Evolutionary conservation across 2,888 invertebrate species (phyloP).

Genomic region (Drosophila phalerata): DNA sequence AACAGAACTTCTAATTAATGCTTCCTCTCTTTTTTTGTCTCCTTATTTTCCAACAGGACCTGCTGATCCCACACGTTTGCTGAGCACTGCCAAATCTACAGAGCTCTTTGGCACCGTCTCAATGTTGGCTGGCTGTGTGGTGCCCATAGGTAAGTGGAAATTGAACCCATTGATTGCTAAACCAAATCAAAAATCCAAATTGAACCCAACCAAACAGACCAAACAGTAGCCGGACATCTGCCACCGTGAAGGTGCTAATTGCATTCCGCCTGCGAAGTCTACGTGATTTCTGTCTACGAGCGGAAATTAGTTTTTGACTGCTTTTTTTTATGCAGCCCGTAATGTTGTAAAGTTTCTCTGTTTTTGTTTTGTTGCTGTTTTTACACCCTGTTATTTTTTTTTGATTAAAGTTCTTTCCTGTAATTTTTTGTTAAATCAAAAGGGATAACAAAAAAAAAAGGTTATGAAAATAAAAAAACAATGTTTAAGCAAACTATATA

Average conservation of each 20-base stretch:
- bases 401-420: no score
- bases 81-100: conserved; percentile 84
- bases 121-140: conserved; percentile 84
- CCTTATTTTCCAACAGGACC: conserved; percentile 73
- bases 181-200: conserved; percentile 10
- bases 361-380: conserved; percentile 9
- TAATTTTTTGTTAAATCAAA: no score
- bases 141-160: conserved; percentile 84
- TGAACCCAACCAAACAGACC: conserved; percentile 2
- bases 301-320: conserved; percentile 81
- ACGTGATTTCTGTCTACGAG: conserved; percentile 70
- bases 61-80: conserved; percentile 84
- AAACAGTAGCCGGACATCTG: conserved; percentile 62
- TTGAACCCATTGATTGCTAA: conserved; percentile 1
- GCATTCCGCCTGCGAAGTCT: conserved; percentile 60
- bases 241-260: conserved; percentile 71
- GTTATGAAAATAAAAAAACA: no score
- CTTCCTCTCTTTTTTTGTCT: conserved; percentile 36
- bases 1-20: conserved; percentile 39
- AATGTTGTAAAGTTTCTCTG: conserved; percentile 49
- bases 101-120: conserved; percentile 85
- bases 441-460: no score
- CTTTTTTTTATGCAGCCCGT: conserved; percentile 30
- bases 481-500: not conserved
- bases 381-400: conserved; percentile 15